Evolutionary conservation across 2,888 invertebrate species (phyloP).

Genomic region (Volucella bombylans): DNA sequence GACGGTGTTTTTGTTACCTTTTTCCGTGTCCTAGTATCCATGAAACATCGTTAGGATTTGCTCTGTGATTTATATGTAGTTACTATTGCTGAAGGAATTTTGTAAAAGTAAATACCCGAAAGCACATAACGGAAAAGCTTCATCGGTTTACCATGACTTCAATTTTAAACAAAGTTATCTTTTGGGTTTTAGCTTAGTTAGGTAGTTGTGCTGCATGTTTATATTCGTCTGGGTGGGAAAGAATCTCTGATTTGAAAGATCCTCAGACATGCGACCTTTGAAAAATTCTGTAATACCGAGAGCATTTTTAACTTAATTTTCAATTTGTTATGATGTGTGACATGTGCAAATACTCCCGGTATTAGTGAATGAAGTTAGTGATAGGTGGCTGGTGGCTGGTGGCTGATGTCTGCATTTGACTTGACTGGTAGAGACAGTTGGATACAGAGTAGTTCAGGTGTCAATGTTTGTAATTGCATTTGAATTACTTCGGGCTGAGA

Average conservation of each 20-base stretch:
- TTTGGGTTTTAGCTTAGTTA: background rate
- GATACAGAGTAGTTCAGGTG: too few species aligned
- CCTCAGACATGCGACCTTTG: background rate
- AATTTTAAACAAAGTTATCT: conserved; percentile 37
- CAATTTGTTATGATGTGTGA: conserved; percentile 31
- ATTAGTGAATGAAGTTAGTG: too few species aligned
- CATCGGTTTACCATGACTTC: conserved; percentile 29
- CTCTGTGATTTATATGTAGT: background rate
- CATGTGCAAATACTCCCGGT: background rate
- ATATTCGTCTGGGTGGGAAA: background rate
- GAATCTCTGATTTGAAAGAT: background rate
- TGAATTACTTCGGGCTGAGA: too few species aligned
- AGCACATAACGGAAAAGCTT: conserved; percentile 2
- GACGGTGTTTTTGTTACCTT: background rate
- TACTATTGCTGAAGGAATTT: background rate
- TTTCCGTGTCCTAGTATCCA: background rate
- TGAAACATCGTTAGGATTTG: conserved; percentile 6
- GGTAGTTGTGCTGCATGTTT: too few species aligned
- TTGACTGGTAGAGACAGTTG: too few species aligned
- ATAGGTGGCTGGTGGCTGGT: too few species aligned
- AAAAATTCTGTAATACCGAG: conserved; percentile 12
- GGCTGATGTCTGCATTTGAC: too few species aligned
- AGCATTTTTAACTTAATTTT: conserved; percentile 35
- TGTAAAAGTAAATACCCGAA: background rate
- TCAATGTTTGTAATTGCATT: too few species aligned